Base-by-base conservation (phyloP, 1,140 invertebrate species). In the Aphaenogaster ashmeadi region DNA sequence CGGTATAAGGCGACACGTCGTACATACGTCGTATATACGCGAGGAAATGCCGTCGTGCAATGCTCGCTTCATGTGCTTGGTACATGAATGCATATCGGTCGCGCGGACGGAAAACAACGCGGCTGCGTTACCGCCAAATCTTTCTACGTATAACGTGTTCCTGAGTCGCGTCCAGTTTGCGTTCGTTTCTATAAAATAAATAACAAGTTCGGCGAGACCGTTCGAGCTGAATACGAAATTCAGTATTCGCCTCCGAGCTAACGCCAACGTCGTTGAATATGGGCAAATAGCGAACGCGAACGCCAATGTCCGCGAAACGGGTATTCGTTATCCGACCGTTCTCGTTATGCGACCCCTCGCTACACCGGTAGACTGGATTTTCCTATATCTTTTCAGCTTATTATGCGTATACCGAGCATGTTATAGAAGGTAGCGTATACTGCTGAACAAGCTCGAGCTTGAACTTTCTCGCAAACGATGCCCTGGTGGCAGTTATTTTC, bases 1-100 rank as follows among this genome's bases (percentile, higher is more conserved):
- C 80, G 60, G 69, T 47, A 41, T 85, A 74, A 86, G 80, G 50
- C 13, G 33, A 52, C 44, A 67, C 18, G 15, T n/a, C 18, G 36
- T 33, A 44, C n/a, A 15, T 60, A 60, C 11, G 13, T 18, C 8
- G 13, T 41, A 7, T 33, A 60, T 47, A 36, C 41, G 69, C 11
- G 36, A 47, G 13, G n/a, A 64, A 64, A 85, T n/a, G 33, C 15
- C 36, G 56, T 41, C 54, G 36, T 44, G 72, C 36, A 62, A 54
- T 21, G 33, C 41, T 36, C 27, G 21, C 56, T 64, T 62, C 44
- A 27, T 27, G 36, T n/a, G 15, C 41, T 27, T 5, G 41, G n/a
- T 71, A 36, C 52, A 56, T 50, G n/a, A 0, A 38, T 33, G n/a
- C 1, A 38, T 33, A 11, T 56, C 33, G 27, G 2, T 33, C 21